A percentile compares a stretch with the other conserved stretches of the same genome.
Evolutionary conservation across 1,140 invertebrate genomes (phyloP).

Genomic region (Euura lappo): DNA sequence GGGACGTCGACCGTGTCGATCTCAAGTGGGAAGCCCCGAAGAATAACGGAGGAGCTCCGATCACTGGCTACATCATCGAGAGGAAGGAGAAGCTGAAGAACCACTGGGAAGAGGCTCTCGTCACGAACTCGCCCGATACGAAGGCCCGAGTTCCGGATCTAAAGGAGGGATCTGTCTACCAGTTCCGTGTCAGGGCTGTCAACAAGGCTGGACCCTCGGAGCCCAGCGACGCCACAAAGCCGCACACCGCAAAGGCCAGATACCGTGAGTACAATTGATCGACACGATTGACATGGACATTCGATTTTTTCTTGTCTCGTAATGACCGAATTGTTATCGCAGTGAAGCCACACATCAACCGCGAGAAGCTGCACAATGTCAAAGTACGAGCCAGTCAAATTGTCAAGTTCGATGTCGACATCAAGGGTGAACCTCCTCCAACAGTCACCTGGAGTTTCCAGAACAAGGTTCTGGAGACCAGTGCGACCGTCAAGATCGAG

Average conservation of each 20-base stretch:
- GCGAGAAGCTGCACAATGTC: conserved; percentile 88
- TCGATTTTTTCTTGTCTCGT: conserved; percentile 32
- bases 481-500: conserved; percentile 76
- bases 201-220: conserved; percentile 95
- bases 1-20: conserved; percentile 91
- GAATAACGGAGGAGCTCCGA: conserved; percentile 90
- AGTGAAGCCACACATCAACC: conserved; percentile 92
- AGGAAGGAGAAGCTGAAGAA: conserved; percentile 92
- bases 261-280: conserved; percentile 71
- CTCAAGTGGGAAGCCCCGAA: conserved; percentile 93
- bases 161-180: conserved; percentile 91
- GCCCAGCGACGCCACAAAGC: conserved; percentile 86
- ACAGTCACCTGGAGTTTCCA: conserved; percentile 88
- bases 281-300: conserved; percentile 10
- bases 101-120: conserved; percentile 88
- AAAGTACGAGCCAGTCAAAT: conserved; percentile 89
- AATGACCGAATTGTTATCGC: conserved; percentile 22
- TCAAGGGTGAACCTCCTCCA: conserved; percentile 95
- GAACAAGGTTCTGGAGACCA: conserved; percentile 69
- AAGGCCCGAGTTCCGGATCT: conserved; percentile 85
- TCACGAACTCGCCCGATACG: conserved; percentile 76
- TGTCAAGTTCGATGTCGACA: conserved; percentile 92
- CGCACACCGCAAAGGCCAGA: conserved; percentile 88
- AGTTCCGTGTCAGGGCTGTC: conserved; percentile 90
- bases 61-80: conserved; percentile 95